These are phyloP conservation scores for Muntiacus muntjak DNA, from an alignment of 2,113 vertebrate genomes.

Conservation along the genomic window DNA sequence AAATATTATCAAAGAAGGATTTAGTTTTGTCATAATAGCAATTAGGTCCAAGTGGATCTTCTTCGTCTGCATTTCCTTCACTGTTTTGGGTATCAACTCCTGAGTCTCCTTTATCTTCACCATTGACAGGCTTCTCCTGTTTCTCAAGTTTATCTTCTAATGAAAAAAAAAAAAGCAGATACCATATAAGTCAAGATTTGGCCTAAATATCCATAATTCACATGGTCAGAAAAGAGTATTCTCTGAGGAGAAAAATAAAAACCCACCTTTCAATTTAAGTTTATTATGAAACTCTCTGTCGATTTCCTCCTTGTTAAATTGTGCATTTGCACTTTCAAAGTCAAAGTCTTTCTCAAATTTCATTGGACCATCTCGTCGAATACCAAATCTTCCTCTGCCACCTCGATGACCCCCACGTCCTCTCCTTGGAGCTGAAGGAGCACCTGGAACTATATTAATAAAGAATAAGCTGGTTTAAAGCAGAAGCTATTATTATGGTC, in stretches of 20 bases:
- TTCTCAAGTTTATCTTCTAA: conserved; percentile 92
- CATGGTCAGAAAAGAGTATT: neutral
- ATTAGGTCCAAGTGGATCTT: conserved; percentile 88
- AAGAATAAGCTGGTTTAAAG: neutral
- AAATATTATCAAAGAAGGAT: conserved; percentile 99
- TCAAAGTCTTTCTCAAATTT: conserved; percentile 99
- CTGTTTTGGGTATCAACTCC: conserved; percentile 88
- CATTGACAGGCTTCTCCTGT: conserved; percentile 90
- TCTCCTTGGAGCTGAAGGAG: conserved; percentile 79
- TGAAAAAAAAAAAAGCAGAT: conserved; percentile 61
- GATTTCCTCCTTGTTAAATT: conserved; percentile 99
- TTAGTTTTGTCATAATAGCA: conserved; percentile 99
- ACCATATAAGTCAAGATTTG: conserved; percentile 7
- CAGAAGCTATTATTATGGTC: neutral
- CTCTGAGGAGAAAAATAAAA: conserved; percentile 37
- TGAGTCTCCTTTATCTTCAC: conserved; percentile 94
- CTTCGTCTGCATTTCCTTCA: conserved; percentile 91
- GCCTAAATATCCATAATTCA: neutral
- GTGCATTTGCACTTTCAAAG: conserved; percentile 98
- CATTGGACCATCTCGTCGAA: conserved; percentile 93
- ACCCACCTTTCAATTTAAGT: conserved; percentile 95
- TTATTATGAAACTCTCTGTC: conserved; percentile 98
- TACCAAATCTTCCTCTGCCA: conserved; percentile 90
- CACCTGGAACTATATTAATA: conserved; percentile 78
- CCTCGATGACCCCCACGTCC: conserved; percentile 92